A percentile compares a stretch with the other conserved stretches of the same genome.
phyloP scores from a whole-genome alignment of 2,113 vertebrate species.

The Aleadryas rufinucha region DNA sequence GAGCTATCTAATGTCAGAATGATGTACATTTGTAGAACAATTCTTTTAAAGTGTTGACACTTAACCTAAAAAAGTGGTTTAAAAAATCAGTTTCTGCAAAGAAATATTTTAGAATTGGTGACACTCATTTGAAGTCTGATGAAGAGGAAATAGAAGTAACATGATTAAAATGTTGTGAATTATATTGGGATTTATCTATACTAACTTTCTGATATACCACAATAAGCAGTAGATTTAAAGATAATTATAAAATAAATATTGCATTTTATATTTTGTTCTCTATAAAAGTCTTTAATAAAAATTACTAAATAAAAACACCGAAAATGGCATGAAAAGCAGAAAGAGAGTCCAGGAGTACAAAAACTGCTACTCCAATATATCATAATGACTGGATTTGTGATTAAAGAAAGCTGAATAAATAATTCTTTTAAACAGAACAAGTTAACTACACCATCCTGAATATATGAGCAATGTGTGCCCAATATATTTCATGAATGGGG shows the following conservation, averaged over 20 bases:
- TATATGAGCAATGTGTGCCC: background rate
- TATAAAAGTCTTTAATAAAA: background rate
- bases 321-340: background rate
- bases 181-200: background rate
- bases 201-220: background rate
- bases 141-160: background rate
- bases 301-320: background rate
- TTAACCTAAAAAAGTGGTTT: background rate
- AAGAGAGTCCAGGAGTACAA: background rate
- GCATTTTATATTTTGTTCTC: background rate
- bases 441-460: background rate
- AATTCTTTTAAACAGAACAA: background rate
- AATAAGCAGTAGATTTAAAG: background rate
- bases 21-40: background rate
- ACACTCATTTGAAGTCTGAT: background rate
- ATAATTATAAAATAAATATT: background rate
- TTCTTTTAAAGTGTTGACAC: background rate
- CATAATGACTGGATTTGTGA: background rate
- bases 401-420: background rate
- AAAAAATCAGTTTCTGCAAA: background rate
- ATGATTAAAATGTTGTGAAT: background rate
- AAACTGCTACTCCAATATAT: background rate
- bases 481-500: background rate
- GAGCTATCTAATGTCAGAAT: background rate
- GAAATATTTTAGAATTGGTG: background rate